A percentile compares a stretch with the other conserved stretches of the same genome.
Conservation (phyloP, 2,113 vertebrate species). For the Paramormyrops kingsleyae region DNA sequence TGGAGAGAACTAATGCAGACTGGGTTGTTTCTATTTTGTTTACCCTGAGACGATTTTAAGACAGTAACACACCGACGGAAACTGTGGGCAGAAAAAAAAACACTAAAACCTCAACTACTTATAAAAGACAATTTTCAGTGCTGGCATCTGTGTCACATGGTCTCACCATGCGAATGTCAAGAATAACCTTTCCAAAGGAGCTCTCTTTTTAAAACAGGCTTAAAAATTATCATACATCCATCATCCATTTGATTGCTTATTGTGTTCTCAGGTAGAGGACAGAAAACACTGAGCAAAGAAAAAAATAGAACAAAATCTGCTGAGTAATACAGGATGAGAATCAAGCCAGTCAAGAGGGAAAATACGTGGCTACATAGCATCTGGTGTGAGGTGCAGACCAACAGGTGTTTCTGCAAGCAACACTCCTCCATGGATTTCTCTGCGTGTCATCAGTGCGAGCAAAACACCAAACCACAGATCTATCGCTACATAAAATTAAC, state of each 20-base stretch:
- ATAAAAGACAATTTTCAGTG: slow-evolving; percentile 39
- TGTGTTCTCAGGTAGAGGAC: background rate
- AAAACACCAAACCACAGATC: background rate
- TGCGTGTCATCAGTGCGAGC: background rate
- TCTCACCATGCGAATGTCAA: slow-evolving; percentile 24
- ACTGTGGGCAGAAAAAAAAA: slow-evolving; percentile 25
- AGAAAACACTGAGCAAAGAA: background rate
- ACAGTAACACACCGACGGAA: slow-evolving; percentile 36
- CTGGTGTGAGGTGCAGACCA: background rate
- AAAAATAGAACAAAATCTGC: background rate
- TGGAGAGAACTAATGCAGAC: slow-evolving; percentile 21
- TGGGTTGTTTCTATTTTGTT: slow-evolving; percentile 26
- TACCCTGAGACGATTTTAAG: slow-evolving; percentile 56
- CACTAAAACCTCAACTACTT: slow-evolving; percentile 17
- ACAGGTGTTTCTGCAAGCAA: background rate
- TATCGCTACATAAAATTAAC: background rate
- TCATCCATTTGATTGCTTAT: slow-evolving; percentile 37
- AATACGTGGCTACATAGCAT: background rate
- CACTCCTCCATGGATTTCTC: background rate
- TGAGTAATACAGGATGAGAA: background rate
- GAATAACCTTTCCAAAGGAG: slow-evolving; percentile 7
- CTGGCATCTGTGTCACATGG: slow-evolving; percentile 35
- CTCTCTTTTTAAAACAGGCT: slow-evolving; percentile 9
- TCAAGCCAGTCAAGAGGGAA: slow-evolving; percentile 5
- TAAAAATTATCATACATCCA: slow-evolving; percentile 43